These are phyloP conservation scores for Ctenodactylus gundi DNA, from an alignment of 2,113 vertebrate genomes.

Conservation along the genomic window DNA sequence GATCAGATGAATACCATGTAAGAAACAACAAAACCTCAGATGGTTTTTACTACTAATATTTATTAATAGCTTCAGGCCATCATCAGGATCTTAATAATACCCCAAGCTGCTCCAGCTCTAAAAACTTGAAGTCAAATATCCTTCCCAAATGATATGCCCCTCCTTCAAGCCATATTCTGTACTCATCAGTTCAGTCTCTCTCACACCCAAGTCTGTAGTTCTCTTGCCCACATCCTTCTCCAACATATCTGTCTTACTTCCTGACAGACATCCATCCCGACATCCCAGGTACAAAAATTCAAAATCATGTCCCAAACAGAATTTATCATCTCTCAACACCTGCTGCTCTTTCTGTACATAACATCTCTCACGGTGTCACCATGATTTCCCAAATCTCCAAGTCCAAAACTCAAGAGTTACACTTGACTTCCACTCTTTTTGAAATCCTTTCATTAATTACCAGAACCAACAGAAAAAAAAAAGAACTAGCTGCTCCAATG, in stretches of 20 bases:
- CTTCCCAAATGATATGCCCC: not conserved
- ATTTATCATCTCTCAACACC: not conserved
- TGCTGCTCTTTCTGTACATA: constrained; percentile 12
- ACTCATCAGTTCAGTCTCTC: not conserved
- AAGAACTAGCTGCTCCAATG: not conserved
- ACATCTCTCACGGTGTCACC: not conserved
- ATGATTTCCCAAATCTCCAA: not conserved
- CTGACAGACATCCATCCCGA: not conserved
- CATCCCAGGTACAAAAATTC: not conserved
- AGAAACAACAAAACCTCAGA: constrained; percentile 28
- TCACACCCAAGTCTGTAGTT: not conserved
- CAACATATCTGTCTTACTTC: not conserved
- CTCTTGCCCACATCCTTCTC: not conserved
- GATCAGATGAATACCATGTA: not conserved
- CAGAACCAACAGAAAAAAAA: not conserved
- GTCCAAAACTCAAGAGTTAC: not conserved
- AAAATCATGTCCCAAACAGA: not conserved
- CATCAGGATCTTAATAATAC: not conserved
- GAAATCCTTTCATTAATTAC: not conserved
- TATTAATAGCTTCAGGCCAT: not conserved
- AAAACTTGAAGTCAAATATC: not conserved
- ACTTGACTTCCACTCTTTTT: not conserved
- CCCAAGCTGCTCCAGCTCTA: not conserved
- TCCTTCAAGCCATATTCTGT: not conserved
- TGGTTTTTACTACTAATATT: not conserved